Evolutionary conservation across 2,113 vertebrate species (phyloP).

Genomic region (Ranitomeya variabilis): DNA sequence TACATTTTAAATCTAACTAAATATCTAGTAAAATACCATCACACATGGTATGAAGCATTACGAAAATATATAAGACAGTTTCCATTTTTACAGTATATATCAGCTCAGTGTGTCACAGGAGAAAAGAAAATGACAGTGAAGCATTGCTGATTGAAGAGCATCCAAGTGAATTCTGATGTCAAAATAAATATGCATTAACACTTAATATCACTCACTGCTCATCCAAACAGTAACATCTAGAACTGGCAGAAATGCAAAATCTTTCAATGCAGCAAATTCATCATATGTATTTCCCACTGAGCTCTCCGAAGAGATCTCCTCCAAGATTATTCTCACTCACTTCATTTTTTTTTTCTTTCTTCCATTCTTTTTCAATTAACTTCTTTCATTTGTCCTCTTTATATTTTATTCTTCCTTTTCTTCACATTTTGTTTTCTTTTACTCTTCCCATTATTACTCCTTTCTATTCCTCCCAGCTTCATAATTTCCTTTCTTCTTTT

Average conservation of each 20-base stretch:
- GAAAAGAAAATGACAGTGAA: not conserved
- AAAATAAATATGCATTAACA: conserved; percentile 7
- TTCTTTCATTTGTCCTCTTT: not conserved
- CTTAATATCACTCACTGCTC: not conserved
- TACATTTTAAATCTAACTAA: no score
- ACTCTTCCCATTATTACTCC: no score
- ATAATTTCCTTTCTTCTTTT: no score
- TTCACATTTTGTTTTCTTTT: no score
- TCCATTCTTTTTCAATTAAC: not conserved
- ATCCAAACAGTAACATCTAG: not conserved
- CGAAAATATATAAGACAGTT: not conserved
- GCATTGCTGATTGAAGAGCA: not conserved
- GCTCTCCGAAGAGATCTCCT: not conserved
- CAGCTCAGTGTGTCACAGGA: not conserved
- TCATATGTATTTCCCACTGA: not conserved
- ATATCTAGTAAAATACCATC: no score
- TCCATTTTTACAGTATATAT: not conserved
- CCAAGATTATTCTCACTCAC: not conserved
- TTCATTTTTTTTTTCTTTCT: not conserved
- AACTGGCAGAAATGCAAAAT: not conserved
- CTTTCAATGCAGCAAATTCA: not conserved
- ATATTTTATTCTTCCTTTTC: not conserved
- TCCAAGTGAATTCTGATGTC: not conserved
- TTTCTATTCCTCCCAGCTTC: no score
- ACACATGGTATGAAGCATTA: not conserved